Evolutionary conservation across 1,140 invertebrate species (phyloP).

Genomic region (Plutomurus gul): DNA sequence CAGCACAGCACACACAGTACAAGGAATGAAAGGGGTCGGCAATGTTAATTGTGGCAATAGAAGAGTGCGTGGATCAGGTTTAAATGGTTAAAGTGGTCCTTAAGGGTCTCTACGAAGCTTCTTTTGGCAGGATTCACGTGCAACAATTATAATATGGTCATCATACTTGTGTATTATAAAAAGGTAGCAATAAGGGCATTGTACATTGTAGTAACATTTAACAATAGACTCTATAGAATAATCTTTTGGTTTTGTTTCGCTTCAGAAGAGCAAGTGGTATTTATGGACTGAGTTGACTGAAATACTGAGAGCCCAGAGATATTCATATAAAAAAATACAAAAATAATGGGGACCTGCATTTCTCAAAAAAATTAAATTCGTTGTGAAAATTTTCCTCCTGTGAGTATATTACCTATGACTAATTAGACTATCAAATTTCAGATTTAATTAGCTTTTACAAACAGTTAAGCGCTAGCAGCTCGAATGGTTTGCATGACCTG

Average conservation of each 20-base stretch:
- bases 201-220: constrained; percentile 27
- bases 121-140: constrained; percentile 26
- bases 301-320: too few species aligned
- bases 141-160: neutral
- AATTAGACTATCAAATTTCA: constrained; percentile 9
- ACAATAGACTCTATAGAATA: neutral
- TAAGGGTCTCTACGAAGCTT: neutral
- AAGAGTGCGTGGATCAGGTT: neutral
- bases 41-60: neutral
- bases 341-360: too few species aligned
- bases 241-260: neutral
- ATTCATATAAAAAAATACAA: too few species aligned
- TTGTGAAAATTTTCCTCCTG: too few species aligned
- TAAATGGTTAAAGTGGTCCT: neutral
- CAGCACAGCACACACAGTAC: too few species aligned
- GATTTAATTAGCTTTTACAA: constrained; percentile 16
- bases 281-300: too few species aligned
- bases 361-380: neutral
- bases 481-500: constrained; percentile 43
- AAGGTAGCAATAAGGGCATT: neutral
- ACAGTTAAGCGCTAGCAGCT: constrained; percentile 33
- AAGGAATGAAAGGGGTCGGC: too few species aligned
- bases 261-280: neutral
- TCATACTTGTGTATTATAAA: constrained; percentile 25
- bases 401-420: neutral